A percentile compares a stretch with the other conserved stretches of the same genome.
Conservation (phyloP, 2,888 invertebrate species). For the Caenorhabditis angaria region DNA sequence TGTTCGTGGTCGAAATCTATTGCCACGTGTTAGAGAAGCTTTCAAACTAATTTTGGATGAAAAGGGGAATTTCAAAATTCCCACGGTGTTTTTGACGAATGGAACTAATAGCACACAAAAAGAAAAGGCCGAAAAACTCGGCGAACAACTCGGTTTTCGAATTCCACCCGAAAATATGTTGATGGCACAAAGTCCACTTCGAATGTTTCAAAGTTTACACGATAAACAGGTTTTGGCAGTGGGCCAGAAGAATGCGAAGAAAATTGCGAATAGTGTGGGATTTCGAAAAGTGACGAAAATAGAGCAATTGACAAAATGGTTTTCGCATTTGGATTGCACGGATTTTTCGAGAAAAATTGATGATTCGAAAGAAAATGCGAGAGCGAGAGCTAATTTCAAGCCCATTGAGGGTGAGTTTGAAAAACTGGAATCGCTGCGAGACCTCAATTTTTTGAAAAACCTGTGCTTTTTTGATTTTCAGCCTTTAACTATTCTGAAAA, state of each 20-base stretch:
- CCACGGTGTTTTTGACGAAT: slow-evolving; percentile 79
- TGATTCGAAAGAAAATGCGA: slow-evolving; percentile 40
- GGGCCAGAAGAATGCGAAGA: slow-evolving; percentile 77
- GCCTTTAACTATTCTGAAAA: too few relatives aligned
- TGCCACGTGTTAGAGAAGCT: slow-evolving; percentile 78
- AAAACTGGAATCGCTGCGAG: too few relatives aligned
- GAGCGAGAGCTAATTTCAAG: slow-evolving; percentile 39
- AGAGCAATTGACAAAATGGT: slow-evolving; percentile 77
- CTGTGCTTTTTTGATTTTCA: too few relatives aligned
- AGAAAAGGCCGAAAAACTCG: slow-evolving; percentile 77
- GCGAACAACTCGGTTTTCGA: slow-evolving; percentile 77
- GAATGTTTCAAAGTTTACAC: slow-evolving; percentile 78
- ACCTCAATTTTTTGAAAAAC: too few relatives aligned
- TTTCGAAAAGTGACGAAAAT: slow-evolving; percentile 78
- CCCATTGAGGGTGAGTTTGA: slow-evolving; percentile 46
- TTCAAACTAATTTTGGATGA: slow-evolving; percentile 76
- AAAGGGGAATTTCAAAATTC: slow-evolving; percentile 77
- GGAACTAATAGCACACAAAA: slow-evolving; percentile 77
- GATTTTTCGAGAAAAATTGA: slow-evolving; percentile 73
- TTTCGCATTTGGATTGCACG: slow-evolving; percentile 78
- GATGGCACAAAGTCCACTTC: slow-evolving; percentile 79
- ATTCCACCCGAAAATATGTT: slow-evolving; percentile 74
- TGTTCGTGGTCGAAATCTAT: slow-evolving; percentile 77
- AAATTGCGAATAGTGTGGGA: slow-evolving; percentile 77
- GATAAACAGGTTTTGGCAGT: slow-evolving; percentile 78